Evolutionary conservation across 2,888 invertebrate genomes (phyloP).

Genomic region (Hololepta plana): DNA sequence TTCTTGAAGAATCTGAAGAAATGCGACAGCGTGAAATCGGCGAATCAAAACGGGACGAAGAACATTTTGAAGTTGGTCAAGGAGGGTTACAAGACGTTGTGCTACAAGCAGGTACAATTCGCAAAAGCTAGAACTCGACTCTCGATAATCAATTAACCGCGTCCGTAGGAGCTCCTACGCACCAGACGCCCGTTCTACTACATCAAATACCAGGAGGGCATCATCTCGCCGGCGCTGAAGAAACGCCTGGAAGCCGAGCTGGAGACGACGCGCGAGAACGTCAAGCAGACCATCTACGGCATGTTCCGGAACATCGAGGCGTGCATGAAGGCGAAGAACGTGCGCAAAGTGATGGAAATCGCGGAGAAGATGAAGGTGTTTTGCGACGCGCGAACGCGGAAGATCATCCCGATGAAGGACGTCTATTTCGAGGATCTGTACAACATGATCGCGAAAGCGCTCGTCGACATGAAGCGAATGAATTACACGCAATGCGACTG

Average conservation of each 20-base stretch:
- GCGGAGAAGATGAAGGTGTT: slow-evolving; percentile 25
- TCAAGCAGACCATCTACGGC: slow-evolving; percentile 23
- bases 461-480: slow-evolving; percentile 27
- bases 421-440: slow-evolving; percentile 24
- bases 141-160: too few relatives aligned
- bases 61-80: slow-evolving; percentile 18
- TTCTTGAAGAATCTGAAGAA: slow-evolving; percentile 23
- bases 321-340: slow-evolving; percentile 15
- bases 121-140: too few relatives aligned
- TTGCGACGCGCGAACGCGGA: slow-evolving; percentile 24
- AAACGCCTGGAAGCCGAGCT: slow-evolving; percentile 19
- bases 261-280: slow-evolving; percentile 18
- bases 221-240: slow-evolving; percentile 17
- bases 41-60: slow-evolving; percentile 22
- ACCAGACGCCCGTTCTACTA: slow-evolving; percentile 28
- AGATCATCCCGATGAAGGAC: slow-evolving; percentile 24
- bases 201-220: slow-evolving; percentile 22
- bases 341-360: slow-evolving; percentile 14
- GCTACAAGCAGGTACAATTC: slow-evolving; percentile 20
- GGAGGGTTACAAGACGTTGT: slow-evolving; percentile 19
- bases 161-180: slow-evolving; percentile 25
- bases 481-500: slow-evolving; percentile 14
- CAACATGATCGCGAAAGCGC: slow-evolving; percentile 24
- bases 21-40: slow-evolving; percentile 19
- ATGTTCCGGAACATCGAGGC: slow-evolving; percentile 20